A percentile compares a stretch with the other conserved stretches of the same genome.
Evolutionary conservation across 2,113 vertebrate genomes (phyloP).

Genomic region (Percina caprodes): DNA sequence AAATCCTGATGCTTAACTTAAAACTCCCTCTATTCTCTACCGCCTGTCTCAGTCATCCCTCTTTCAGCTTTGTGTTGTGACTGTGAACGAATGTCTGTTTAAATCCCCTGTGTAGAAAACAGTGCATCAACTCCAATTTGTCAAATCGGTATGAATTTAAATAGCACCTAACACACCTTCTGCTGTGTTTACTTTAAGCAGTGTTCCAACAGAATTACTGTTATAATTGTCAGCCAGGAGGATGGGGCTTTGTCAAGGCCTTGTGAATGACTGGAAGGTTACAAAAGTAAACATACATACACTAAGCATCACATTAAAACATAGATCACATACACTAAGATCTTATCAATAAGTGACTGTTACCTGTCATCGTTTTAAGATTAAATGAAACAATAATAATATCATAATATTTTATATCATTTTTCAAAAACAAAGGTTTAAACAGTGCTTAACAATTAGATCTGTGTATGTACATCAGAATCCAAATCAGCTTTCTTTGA

Average conservation of each 20-base stretch:
- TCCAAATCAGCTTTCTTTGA: too few species aligned
- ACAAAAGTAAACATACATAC: slow-evolving; percentile 5
- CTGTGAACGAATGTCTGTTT: slow-evolving; percentile 32
- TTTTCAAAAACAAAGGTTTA: background rate
- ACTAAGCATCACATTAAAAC: background rate
- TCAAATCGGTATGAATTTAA: slow-evolving; percentile 58
- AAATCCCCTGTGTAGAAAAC: slow-evolving; percentile 51
- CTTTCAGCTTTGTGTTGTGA: slow-evolving; percentile 33
- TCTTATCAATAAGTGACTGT: slow-evolving; percentile 1
- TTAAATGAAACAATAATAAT: background rate
- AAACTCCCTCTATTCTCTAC: slow-evolving; percentile 32
- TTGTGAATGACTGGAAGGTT: slow-evolving; percentile 9
- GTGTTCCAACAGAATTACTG: slow-evolving; percentile 51
- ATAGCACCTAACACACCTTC: slow-evolving; percentile 46
- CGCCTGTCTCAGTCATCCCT: slow-evolving; percentile 34
- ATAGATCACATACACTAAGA: background rate
- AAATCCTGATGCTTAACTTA: slow-evolving; percentile 53
- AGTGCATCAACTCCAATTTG: slow-evolving; percentile 61
- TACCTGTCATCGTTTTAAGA: background rate
- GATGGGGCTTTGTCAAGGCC: background rate
- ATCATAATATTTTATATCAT: background rate
- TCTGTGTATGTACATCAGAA: background rate
- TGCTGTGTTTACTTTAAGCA: slow-evolving; percentile 52
- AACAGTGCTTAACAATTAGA: background rate
- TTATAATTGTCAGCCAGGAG: slow-evolving; percentile 18